phyloP scores from a whole-genome alignment of 2,113 vertebrate genomes.

The Periophthalmus modestus region DNA sequence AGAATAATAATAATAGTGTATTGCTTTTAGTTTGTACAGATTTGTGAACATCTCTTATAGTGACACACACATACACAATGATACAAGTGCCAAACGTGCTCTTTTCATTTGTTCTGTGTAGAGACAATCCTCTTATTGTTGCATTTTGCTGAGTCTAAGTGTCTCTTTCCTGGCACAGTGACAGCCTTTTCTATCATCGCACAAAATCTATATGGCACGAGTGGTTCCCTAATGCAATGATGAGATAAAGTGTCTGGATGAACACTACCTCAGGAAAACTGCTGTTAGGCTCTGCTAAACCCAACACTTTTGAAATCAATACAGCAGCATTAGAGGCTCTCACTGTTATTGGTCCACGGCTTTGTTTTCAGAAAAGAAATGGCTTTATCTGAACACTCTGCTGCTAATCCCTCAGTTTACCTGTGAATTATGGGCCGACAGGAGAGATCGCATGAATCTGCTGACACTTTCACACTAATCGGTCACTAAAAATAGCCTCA shows the following conservation, averaged over 20 bases:
- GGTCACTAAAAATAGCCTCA: no score
- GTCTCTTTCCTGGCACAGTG: not conserved
- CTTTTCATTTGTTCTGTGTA: not conserved
- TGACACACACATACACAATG: no score
- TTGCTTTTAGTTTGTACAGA: no score
- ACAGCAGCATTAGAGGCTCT: constrained; percentile 21
- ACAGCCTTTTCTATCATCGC: not conserved
- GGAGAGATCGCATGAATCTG: not conserved
- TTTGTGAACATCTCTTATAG: no score
- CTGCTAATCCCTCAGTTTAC: constrained; percentile 7
- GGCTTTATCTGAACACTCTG: constrained; percentile 11
- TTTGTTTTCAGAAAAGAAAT: constrained; percentile 17
- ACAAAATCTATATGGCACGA: constrained; percentile 16
- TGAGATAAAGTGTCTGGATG: constrained; percentile 5
- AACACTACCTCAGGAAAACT: constrained; percentile 11
- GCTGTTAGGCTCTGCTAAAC: constrained; percentile 6
- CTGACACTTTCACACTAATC: no score
- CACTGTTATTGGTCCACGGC: constrained; percentile 17
- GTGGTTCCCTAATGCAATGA: constrained; percentile 5
- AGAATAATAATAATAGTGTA: no score
- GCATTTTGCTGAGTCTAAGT: not conserved
- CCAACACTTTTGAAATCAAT: constrained; percentile 27
- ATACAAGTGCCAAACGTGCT: no score
- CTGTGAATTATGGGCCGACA: not conserved
- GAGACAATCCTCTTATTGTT: not conserved